Percentiles rank a stretch among this genome's conserved stretches.
phyloP scores from a whole-genome alignment of 2,113 vertebrate genomes.

The Daphoenositta chrysoptera region DNA sequence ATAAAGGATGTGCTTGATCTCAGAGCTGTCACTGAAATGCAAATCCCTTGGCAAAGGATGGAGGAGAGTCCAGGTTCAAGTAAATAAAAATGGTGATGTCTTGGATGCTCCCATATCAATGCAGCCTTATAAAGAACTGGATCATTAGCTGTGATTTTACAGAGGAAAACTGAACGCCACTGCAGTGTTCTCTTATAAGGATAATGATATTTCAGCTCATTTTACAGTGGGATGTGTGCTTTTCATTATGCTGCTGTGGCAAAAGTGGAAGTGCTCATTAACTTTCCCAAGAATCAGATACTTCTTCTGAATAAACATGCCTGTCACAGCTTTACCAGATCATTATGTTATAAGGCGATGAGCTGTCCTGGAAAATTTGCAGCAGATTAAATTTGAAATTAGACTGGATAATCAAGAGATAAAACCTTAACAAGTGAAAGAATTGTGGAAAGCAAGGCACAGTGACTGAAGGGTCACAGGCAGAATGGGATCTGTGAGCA shows the following conservation, averaged over 20 bases:
- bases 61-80: neutral
- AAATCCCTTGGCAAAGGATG: neutral
- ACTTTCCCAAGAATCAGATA: neutral
- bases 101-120: neutral
- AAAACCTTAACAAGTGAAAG: neutral
- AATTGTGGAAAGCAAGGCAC: neutral
- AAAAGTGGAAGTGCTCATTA: constrained; percentile 3
- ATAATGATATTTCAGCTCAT: neutral
- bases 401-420: neutral
- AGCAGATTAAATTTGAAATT: neutral
- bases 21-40: neutral
- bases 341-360: neutral
- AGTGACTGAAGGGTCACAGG: neutral
- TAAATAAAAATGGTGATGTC: neutral
- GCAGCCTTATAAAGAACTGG: neutral
- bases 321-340: neutral
- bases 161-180: neutral
- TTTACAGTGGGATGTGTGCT: constrained; percentile 7
- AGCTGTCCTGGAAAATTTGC: neutral
- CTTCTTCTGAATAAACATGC: neutral
- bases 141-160: neutral
- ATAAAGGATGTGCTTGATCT: neutral
- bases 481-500: neutral
- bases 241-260: neutral
- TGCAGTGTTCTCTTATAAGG: neutral